Conservation (phyloP, 2,888 invertebrate genomes). For the Caenorhabditis japonica region DNA sequence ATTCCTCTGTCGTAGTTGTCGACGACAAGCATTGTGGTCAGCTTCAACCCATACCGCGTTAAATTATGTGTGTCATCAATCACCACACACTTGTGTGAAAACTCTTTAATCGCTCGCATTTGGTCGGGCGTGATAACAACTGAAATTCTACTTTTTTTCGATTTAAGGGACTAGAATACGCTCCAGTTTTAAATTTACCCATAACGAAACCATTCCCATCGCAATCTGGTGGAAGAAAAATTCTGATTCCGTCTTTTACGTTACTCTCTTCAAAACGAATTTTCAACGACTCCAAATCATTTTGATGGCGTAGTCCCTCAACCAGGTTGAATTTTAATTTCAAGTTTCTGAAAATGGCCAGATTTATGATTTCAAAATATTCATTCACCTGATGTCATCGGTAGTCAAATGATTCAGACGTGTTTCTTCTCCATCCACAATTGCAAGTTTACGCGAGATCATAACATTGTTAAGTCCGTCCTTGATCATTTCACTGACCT, state of each 20-base stretch:
- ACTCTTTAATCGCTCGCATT: neutral
- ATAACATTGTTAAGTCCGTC: neutral
- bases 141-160: too few species aligned
- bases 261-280: neutral
- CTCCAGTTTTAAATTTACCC: conserved; percentile 1
- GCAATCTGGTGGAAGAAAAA: neutral
- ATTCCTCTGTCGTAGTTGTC: conserved; percentile 12
- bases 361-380: neutral
- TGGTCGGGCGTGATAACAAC: conserved; percentile 25
- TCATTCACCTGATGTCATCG: neutral
- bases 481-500: neutral
- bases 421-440: neutral
- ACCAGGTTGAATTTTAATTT: neutral
- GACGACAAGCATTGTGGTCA: conserved; percentile 20
- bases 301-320: neutral
- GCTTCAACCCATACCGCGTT: conserved; percentile 10
- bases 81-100: neutral
- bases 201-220: neutral
- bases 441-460: neutral
- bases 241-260: conserved; percentile 4
- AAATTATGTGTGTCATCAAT: conserved; percentile 31
- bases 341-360: neutral
- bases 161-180: too few species aligned
- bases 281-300: conserved; percentile 10
- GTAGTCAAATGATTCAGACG: neutral